A percentile compares a stretch with the other conserved stretches of the same genome.
These are phyloP conservation scores for Aldabrachelys gigantea DNA, from an alignment of 2,113 vertebrate species.

Conservation along the genomic window DNA sequence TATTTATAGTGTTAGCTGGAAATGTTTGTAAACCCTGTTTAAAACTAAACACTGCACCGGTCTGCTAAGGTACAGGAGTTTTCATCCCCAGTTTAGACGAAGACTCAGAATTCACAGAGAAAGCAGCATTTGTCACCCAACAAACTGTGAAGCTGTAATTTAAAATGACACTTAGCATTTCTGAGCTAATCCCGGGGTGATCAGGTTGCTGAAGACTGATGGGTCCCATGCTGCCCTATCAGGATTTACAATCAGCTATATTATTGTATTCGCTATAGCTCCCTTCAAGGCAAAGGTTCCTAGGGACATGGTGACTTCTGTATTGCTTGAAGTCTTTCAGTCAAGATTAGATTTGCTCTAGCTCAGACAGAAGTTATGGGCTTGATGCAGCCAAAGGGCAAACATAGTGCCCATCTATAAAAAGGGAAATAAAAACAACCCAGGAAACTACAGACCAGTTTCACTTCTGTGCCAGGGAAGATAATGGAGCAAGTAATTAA, in stretches of 20 bases:
- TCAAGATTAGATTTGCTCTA: neutral
- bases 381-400: slow-evolving; percentile 28
- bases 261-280: neutral
- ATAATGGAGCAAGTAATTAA: too few relatives aligned
- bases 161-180: slow-evolving; percentile 24
- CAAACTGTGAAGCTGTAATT: slow-evolving; percentile 11
- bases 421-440: too few relatives aligned
- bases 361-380: slow-evolving; percentile 58
- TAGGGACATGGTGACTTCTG: neutral
- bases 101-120: slow-evolving; percentile 47
- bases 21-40: slow-evolving; percentile 56
- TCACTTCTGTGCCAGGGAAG: too few relatives aligned
- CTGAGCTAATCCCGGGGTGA: neutral
- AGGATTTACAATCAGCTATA: slow-evolving; percentile 18
- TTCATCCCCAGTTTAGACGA: slow-evolving; percentile 56
- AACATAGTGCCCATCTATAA: too few relatives aligned
- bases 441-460: too few relatives aligned
- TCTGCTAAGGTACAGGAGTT: slow-evolving; percentile 44
- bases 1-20: slow-evolving; percentile 63
- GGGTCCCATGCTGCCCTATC: neutral
- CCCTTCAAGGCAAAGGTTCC: neutral
- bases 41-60: slow-evolving; percentile 24
- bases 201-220: neutral
- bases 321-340: slow-evolving; percentile 21
- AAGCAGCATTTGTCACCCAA: slow-evolving; percentile 43